Evolutionary conservation across 2,797 vertebrate genomes (phyloP).

Genomic region (Melanotaenia pygmaea): DNA sequence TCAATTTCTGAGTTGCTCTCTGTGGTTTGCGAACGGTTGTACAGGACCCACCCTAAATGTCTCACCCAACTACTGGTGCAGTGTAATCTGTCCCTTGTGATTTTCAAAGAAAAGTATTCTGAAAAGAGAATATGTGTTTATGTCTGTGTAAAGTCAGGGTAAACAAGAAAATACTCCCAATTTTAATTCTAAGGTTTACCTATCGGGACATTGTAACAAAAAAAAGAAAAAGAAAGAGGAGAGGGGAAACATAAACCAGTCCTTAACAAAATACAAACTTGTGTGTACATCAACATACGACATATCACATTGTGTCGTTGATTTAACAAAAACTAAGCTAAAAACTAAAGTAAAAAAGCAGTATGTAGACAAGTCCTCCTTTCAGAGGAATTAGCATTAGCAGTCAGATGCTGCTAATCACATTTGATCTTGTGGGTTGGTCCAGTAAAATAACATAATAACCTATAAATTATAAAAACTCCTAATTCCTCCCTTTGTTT

Average conservation of each 20-base stretch:
- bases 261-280: not conserved
- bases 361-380: no score
- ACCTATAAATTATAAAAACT: no score
- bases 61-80: constrained; percentile 30
- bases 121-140: constrained; percentile 18
- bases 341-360: no score
- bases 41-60: constrained; percentile 24
- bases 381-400: no score
- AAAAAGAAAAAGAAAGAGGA: no score
- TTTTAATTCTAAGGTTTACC: not conserved
- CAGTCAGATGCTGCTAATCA: no score
- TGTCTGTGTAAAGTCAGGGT: constrained; percentile 1
- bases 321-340: no score
- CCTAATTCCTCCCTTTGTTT: no score
- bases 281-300: no score
- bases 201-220: not conserved
- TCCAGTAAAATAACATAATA: no score
- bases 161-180: not conserved
- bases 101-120: constrained; percentile 24
- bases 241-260: not conserved
- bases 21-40: constrained; percentile 51
- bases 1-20: constrained; percentile 26
- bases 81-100: constrained; percentile 2
- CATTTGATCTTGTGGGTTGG: no score
- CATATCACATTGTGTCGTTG: no score